phyloP scores from a whole-genome alignment of 1,140 invertebrate species.

The Camponotus vicinus region DNA sequence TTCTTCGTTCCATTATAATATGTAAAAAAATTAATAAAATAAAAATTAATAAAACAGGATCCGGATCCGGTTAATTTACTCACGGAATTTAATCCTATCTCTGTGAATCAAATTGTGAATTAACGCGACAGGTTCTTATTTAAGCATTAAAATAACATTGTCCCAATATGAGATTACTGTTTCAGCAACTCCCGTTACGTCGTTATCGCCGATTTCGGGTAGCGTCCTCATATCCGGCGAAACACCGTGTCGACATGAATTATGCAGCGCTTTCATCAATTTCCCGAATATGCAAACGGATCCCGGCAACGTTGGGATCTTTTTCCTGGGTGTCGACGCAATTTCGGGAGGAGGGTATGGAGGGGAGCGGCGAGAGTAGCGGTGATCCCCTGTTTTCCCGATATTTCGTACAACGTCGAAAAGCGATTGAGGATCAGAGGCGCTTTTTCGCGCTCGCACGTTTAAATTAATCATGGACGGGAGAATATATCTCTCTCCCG shows the following conservation, averaged over 20 bases:
- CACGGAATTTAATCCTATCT: no score
- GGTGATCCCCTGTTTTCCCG: background rate
- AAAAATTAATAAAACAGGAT: background rate
- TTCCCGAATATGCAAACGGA: conserved; percentile 52
- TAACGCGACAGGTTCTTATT: background rate
- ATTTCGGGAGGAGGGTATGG: background rate
- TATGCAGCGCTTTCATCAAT: conserved; percentile 52
- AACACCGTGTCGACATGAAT: conserved; percentile 36
- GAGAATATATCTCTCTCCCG: conserved; percentile 34
- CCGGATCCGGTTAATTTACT: no score
- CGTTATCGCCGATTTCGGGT: background rate
- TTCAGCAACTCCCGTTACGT: conserved; percentile 13
- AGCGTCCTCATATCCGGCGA: conserved; percentile 24
- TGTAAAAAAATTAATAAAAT: background rate
- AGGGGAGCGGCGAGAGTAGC: background rate
- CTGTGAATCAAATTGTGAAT: background rate
- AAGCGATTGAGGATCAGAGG: conserved; percentile 57
- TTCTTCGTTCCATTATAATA: background rate
- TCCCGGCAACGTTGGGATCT: conserved; percentile 16
- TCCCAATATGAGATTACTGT: background rate
- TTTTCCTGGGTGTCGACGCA: conserved; percentile 44
- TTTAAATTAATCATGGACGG: conserved; percentile 66
- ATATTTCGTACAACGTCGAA: conserved; percentile 32
- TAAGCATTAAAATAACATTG: background rate
- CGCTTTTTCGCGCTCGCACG: conserved; percentile 43